Percentiles rank a stretch among this genome's conserved stretches.
These are phyloP conservation scores for Cheilosia variabilis DNA, from an alignment of 2,888 invertebrate genomes.

Conservation along the genomic window DNA sequence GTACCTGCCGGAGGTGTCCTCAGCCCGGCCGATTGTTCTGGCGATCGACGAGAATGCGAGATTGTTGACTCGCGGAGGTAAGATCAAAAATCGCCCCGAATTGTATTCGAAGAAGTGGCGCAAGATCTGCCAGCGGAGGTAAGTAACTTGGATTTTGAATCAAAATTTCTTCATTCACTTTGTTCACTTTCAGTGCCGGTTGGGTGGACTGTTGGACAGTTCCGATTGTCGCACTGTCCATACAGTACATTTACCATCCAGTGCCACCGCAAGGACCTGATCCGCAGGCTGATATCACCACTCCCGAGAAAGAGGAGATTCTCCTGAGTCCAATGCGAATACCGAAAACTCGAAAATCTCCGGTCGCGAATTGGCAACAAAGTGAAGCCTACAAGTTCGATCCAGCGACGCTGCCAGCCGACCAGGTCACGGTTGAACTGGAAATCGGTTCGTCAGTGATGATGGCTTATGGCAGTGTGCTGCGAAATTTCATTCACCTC, in stretches of 20 bases:
- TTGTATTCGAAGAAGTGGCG: constrained; percentile 89
- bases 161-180: background rate
- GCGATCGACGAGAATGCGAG: constrained; percentile 95
- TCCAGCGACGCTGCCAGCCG: constrained; percentile 92
- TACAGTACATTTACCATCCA: constrained; percentile 96
- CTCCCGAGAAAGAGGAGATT: constrained; percentile 97
- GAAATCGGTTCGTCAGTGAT: constrained; percentile 97
- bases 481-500: constrained; percentile 94
- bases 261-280: constrained; percentile 94
- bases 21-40: constrained; percentile 91
- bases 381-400: constrained; percentile 92
- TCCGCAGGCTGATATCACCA: constrained; percentile 95
- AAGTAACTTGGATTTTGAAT: background rate
- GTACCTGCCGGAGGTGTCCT: constrained; percentile 96
- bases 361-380: constrained; percentile 87
- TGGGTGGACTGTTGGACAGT: constrained; percentile 99
- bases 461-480: constrained; percentile 95
- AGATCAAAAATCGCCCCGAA: constrained; percentile 85
- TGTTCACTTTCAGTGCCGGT: constrained; percentile 84
- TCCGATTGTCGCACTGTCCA: constrained; percentile 95
- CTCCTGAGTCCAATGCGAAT: constrained; percentile 96
- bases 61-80: constrained; percentile 91
- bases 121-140: constrained; percentile 89
- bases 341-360: constrained; percentile 90
- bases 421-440: constrained; percentile 95